These are phyloP conservation scores for Jordanella pulchra DNA, from an alignment of 2,797 vertebrate species.

Conservation along the genomic window DNA sequence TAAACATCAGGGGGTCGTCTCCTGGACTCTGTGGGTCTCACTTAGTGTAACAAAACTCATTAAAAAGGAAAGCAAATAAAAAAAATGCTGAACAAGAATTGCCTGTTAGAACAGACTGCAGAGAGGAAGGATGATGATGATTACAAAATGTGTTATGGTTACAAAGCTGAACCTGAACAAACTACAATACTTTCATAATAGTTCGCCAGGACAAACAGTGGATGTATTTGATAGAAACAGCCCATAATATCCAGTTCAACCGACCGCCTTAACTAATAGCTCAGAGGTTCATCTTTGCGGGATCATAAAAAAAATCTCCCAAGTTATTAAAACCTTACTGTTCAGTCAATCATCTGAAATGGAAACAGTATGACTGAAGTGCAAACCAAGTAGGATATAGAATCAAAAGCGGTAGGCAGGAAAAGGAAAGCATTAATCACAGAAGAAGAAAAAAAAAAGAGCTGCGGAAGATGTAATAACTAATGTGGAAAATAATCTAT, in stretches of 20 bases:
- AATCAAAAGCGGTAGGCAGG: no score
- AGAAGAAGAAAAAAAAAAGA: no score
- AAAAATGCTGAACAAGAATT: neutral
- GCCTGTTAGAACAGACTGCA: neutral
- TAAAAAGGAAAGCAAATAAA: neutral
- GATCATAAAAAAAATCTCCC: no score
- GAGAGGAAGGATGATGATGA: neutral
- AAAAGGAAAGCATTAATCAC: no score
- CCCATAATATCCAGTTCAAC: neutral
- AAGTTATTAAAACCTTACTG: neutral
- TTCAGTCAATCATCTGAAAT: neutral
- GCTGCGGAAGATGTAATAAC: no score
- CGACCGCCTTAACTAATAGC: no score
- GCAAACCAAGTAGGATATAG: no score
- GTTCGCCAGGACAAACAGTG: neutral
- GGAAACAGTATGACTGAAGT: no score
- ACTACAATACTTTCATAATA: neutral
- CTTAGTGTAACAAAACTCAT: neutral
- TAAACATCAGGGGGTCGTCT: neutral
- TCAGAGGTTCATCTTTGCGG: no score
- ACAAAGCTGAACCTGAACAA: neutral
- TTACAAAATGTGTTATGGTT: neutral
- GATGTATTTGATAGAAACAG: neutral
- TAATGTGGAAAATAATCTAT: no score
- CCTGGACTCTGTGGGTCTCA: neutral